Evolutionary conservation across 2,888 invertebrate genomes (phyloP), one percentile per base, ranked within the genome.

Genomic region (Phengaris alcon): DNA sequence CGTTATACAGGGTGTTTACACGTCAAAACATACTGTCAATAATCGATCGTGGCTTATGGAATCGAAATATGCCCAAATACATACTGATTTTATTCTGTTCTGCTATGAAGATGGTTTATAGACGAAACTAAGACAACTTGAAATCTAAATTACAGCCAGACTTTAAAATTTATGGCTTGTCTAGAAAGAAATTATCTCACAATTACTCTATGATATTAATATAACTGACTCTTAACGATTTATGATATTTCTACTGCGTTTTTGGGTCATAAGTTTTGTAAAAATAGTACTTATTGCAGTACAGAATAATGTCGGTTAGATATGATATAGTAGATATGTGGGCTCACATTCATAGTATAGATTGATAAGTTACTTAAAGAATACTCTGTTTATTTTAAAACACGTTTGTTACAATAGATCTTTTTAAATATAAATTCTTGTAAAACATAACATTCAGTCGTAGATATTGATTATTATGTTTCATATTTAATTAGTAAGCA

Each of bases 1-100:
- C 82, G 83, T 80, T 85, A 85, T 87, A 90, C 90, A 90, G 90
- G 90, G 90, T 90, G 87, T 84, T 81, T 82, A 84, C 52, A 83
- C 86, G 84, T 87, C 88, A 86, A 87, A 84, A 84, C 80, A 82
- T 87, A 88, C 85, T 87, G 64, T 64, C 44, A 44, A 64, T 35
- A 10, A 13, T 64, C 35, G 13, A 44, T 4, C 35, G 13, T 44
- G 13, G 12, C 10, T 64, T 6, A 64, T 64, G 35, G 13, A 35
- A 44, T 44, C 64, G 59, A 59, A 64, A 35, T 12, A 52, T 52
- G 64, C 35, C 12, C 2, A 10, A 64, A 12, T 6, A 7, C 9
- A 12, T 64, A 64, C 64, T 64, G 64, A 59, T 22, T 59, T 35
- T 59, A 59, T 59, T 22, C 8, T 22, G 22, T 22, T 10, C 22